Percentiles rank a stretch among this genome's conserved stretches.
Evolutionary conservation across 2,888 invertebrate genomes (phyloP).

Genomic region (Blera fallax): DNA sequence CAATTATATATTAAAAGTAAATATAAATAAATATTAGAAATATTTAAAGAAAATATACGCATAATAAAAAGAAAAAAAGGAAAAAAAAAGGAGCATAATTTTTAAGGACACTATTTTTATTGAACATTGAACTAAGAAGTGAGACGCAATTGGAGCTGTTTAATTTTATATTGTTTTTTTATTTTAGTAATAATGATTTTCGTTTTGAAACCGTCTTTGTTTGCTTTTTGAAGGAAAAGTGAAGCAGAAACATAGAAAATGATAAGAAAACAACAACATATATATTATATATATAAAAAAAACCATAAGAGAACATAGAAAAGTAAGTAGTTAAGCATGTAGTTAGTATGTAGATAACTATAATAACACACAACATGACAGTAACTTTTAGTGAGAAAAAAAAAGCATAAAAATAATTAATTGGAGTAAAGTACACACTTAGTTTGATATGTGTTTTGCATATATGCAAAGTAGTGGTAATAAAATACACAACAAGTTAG

Average conservation of each 20-base stretch:
- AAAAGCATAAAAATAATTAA: constrained; percentile 48
- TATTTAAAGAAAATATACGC: constrained; percentile 36
- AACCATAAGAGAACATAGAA: constrained; percentile 24
- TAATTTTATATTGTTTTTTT: constrained; percentile 35
- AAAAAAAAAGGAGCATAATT: constrained; percentile 60
- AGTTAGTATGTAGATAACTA: constrained; percentile 70
- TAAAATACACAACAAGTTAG: constrained; percentile 57
- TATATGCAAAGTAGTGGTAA: constrained; percentile 65
- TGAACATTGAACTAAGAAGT: constrained; percentile 47
- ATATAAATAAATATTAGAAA: constrained; percentile 47
- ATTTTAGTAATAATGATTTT: constrained; percentile 9
- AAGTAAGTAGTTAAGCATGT: constrained; percentile 68
- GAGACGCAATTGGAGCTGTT: constrained; percentile 49
- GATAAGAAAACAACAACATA: constrained; percentile 45
- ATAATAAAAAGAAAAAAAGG: constrained; percentile 61
- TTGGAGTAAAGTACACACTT: constrained; percentile 63
- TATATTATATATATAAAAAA: constrained; percentile 66
- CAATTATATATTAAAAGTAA: constrained; percentile 39
- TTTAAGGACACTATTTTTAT: constrained; percentile 65
- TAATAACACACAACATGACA: constrained; percentile 60
- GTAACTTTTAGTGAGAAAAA: constrained; percentile 53
- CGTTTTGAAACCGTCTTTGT: constrained; percentile 18
- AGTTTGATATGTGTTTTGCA: constrained; percentile 71
- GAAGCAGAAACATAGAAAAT: constrained; percentile 58
- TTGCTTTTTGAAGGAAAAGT: constrained; percentile 58